These are phyloP conservation scores for Alentia gelatinosa DNA, from an alignment of 2,888 invertebrate species.

Conservation along the genomic window DNA sequence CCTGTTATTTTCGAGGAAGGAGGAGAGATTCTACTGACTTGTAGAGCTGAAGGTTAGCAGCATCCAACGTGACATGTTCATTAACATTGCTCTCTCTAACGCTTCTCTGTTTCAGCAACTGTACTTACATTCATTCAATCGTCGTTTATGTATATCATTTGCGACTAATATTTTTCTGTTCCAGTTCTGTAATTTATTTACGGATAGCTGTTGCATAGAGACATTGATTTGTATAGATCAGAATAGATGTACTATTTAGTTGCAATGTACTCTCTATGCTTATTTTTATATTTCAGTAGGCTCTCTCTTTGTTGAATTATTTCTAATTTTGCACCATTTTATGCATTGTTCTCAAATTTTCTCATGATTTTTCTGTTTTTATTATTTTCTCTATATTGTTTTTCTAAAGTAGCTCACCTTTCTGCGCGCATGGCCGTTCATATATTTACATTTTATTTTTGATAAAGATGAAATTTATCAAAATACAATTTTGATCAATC, in stretches of 20 bases:
- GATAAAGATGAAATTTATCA: too few species aligned
- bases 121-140: neutral
- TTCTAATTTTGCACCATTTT: too few species aligned
- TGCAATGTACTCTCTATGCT: neutral
- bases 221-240: neutral
- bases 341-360: too few species aligned
- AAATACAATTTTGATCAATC: too few species aligned
- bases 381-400: too few species aligned
- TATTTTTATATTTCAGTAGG: neutral
- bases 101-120: neutral
- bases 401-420: too few species aligned
- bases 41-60: constrained; percentile 14
- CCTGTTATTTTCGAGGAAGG: constrained; percentile 39
- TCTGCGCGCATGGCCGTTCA: too few species aligned
- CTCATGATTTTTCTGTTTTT: too few species aligned
- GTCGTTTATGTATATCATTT: neutral
- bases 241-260: neutral
- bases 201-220: neutral
- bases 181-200: neutral
- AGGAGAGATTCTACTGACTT: constrained; percentile 6
- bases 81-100: neutral
- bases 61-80: neutral
- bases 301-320: too few species aligned
- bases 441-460: too few species aligned
- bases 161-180: neutral